These are phyloP conservation scores for Aphelenchoides besseyi DNA, from an alignment of 1,140 invertebrate genomes.

Conservation along the genomic window DNA sequence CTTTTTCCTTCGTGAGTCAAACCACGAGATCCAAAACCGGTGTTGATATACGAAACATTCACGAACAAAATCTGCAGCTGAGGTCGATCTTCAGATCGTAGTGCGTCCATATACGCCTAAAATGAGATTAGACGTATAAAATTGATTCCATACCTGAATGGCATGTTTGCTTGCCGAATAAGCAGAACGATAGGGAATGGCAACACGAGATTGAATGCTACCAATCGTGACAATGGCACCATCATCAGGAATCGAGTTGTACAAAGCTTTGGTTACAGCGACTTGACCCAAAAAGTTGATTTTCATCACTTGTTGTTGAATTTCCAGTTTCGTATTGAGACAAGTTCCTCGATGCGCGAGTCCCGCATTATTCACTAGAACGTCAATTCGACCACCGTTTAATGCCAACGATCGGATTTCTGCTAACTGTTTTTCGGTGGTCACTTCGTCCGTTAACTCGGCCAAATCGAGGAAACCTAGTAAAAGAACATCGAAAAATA, in stretches of 20 bases:
- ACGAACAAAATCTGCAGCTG: conserved; percentile 54
- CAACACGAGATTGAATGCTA: conserved; percentile 85
- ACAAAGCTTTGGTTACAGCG: conserved; percentile 78
- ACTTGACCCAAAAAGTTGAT: conserved; percentile 91
- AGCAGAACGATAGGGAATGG: conserved; percentile 72
- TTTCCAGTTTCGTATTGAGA: conserved; percentile 74
- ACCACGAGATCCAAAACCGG: conserved; percentile 53
- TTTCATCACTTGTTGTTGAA: conserved; percentile 82
- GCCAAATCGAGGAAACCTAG: conserved; percentile 45
- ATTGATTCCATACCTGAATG: conserved; percentile 63
- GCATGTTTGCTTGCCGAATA: conserved; percentile 92
- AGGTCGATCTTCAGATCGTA: conserved; percentile 61
- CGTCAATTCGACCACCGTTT: conserved; percentile 43
- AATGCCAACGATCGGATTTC: conserved; percentile 32
- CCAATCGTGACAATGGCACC: conserved; percentile 86
- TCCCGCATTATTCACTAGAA: conserved; percentile 48
- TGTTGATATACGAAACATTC: conserved; percentile 58
- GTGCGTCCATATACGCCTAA: conserved; percentile 47
- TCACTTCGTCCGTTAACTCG: conserved; percentile 28
- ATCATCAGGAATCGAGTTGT: conserved; percentile 74
- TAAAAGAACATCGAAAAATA: too few relatives aligned
- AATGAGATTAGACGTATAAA: conserved; percentile 19
- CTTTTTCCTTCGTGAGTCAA: conserved; percentile 41
- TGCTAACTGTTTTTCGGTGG: conserved; percentile 21
- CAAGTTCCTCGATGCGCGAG: conserved; percentile 70